Conservation (phyloP, 1,140 invertebrate genomes). For the Meloidogyne floridensis region DNA sequence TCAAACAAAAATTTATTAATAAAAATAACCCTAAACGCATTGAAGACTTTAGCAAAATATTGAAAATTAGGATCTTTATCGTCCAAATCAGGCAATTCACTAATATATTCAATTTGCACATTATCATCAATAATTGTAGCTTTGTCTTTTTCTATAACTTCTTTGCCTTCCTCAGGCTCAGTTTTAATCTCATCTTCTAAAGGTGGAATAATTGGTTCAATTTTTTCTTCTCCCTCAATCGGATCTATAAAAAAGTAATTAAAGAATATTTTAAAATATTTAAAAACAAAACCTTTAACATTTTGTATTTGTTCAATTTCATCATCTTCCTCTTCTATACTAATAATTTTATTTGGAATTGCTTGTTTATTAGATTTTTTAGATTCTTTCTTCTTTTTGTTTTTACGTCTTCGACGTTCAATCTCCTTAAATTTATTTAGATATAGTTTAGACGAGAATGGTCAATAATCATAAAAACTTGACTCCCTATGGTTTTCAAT, state of each 20-base stretch:
- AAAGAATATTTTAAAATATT: not conserved
- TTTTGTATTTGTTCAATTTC: not conserved
- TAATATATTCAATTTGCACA: slow-evolving; percentile 61
- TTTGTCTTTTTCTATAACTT: slow-evolving; percentile 5
- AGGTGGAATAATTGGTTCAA: slow-evolving; percentile 4
- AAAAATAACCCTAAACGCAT: slow-evolving; percentile 56
- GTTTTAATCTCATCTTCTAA: slow-evolving; percentile 33
- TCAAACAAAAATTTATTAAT: slow-evolving; percentile 29
- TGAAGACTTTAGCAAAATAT: slow-evolving; percentile 60
- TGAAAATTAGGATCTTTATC: slow-evolving; percentile 54
- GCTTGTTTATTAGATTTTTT: slow-evolving; percentile 55
- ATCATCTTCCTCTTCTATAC: slow-evolving; percentile 22
- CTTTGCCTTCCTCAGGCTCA: slow-evolving; percentile 7
- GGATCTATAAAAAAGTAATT: not conserved
- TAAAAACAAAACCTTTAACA: not conserved
- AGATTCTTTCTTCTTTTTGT: slow-evolving; percentile 65
- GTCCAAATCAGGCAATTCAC: slow-evolving; percentile 53
- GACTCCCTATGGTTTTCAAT: too few species aligned
- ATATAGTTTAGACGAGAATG: too few species aligned
- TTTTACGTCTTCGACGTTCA: slow-evolving; percentile 56
- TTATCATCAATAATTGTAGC: slow-evolving; percentile 23
- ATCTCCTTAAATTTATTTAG: slow-evolving; percentile 55
- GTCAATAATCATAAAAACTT: too few species aligned
- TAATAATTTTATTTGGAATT: not conserved
- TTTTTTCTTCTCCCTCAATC: slow-evolving; percentile 29